Percentiles rank a stretch among this genome's conserved stretches.
Conservation (phyloP, 2,113 vertebrate species). For the Stegastes partitus region DNA sequence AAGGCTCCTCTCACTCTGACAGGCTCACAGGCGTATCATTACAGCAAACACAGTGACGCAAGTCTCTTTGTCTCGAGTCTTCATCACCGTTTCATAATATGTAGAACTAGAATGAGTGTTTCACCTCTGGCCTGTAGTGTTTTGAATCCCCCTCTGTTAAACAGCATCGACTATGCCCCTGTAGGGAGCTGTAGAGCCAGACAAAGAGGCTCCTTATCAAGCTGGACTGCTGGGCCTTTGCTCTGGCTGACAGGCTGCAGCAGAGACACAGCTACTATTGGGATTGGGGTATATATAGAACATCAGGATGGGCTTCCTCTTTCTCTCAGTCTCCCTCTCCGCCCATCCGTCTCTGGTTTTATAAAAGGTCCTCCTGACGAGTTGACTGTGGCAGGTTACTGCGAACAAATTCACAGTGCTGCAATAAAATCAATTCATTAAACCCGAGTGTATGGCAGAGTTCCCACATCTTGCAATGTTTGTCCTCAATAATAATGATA, state of each 20-base stretch:
- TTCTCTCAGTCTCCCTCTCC: conserved; percentile 30
- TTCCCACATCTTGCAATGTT: neutral
- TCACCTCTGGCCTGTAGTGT: conserved; percentile 35
- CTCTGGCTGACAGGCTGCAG: conserved; percentile 55
- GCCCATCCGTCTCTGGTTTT: conserved; percentile 59
- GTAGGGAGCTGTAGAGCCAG: conserved; percentile 57
- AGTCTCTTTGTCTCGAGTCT: conserved; percentile 9
- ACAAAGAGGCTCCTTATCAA: conserved; percentile 73
- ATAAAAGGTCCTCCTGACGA: conserved; percentile 33
- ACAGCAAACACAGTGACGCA: conserved; percentile 57
- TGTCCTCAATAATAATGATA: conserved; percentile 14
- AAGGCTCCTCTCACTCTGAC: conserved; percentile 25
- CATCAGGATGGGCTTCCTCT: conserved; percentile 68
- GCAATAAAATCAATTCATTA: conserved; percentile 35
- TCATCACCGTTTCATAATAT: conserved; percentile 24
- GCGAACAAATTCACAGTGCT: conserved; percentile 19
- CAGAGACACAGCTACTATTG: conserved; percentile 60
- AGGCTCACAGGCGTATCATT: conserved; percentile 57
- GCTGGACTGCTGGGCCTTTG: conserved; percentile 56
- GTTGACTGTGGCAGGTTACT: conserved; percentile 35
- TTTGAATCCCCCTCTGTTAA: conserved; percentile 17
- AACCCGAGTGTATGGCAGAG: conserved; percentile 2
- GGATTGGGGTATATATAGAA: conserved; percentile 75
- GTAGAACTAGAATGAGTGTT: conserved; percentile 10
- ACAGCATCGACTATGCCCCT: conserved; percentile 30